phyloP scores from a whole-genome alignment of 2,797 vertebrate species.

The Hydrolagus colliei region DNA sequence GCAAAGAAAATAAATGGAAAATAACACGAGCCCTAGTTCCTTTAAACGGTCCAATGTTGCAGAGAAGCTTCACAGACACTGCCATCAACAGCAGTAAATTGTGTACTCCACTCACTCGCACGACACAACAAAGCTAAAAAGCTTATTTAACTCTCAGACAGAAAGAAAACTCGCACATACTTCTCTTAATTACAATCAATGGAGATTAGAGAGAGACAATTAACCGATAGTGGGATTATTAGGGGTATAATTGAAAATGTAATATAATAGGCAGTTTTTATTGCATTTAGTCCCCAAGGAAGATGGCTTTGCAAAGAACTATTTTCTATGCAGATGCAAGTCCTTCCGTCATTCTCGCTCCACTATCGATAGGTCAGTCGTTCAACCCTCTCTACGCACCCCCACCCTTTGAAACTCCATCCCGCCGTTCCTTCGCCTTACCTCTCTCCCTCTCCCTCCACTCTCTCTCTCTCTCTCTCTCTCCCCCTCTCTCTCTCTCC shows the following conservation, averaged over 20 bases:
- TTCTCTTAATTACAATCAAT: slow-evolving; percentile 28
- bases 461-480: not conserved
- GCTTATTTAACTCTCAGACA: slow-evolving; percentile 20
- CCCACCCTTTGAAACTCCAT: not conserved
- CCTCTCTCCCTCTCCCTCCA: not conserved
- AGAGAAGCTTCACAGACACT: no score
- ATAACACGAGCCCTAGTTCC: no score
- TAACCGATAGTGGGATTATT: slow-evolving; percentile 22
- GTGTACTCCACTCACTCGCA: no score
- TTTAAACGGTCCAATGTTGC: no score
- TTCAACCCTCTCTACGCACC: not conserved
- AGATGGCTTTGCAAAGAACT: not conserved
- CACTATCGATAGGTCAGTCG: no score
- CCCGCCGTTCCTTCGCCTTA: no score
- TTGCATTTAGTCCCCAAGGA: slow-evolving; percentile 10
- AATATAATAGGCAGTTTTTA: slow-evolving; percentile 1
- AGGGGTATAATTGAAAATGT: slow-evolving; percentile 27
- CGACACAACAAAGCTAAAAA: no score
- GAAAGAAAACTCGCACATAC: slow-evolving; percentile 3
- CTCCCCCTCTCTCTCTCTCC: not conserved
- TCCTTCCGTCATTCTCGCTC: not conserved
- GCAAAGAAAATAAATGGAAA: no score
- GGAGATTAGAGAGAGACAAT: slow-evolving; percentile 21
- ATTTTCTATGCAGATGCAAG: not conserved
- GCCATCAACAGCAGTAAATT: no score